These are phyloP conservation scores for Apamea epomidion DNA, from an alignment of 2,888 invertebrate species.

Conservation along the genomic window DNA sequence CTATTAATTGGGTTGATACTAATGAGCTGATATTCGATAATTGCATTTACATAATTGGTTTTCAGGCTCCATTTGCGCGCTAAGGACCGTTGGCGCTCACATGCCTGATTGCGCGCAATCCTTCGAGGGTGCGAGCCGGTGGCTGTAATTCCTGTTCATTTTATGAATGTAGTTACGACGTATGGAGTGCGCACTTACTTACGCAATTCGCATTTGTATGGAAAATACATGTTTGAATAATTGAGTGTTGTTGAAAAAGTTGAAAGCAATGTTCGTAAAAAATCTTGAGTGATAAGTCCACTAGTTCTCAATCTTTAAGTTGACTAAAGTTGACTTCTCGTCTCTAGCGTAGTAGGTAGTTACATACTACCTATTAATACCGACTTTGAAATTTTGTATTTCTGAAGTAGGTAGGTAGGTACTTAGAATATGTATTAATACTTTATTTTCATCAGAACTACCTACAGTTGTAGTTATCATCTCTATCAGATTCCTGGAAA, in stretches of 20 bases:
- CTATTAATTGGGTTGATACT: slow-evolving; percentile 43
- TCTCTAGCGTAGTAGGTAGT: neutral
- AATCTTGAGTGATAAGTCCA: too few relatives aligned
- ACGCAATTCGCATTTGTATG: neutral
- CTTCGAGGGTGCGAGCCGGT: neutral
- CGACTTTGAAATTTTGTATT: neutral
- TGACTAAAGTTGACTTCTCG: neutral
- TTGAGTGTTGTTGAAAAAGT: neutral
- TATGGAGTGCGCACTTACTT: neutral
- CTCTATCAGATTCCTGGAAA: neutral
- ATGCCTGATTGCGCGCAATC: slow-evolving; percentile 24
- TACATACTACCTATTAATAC: neutral
- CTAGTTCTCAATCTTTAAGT: neutral
- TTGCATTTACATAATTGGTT: slow-evolving; percentile 52
- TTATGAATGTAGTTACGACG: neutral
- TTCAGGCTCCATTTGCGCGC: slow-evolving; percentile 42
- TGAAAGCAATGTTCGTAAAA: too few relatives aligned
- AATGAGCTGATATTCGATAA: slow-evolving; percentile 50
- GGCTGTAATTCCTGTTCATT: neutral
- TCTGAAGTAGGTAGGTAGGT: neutral
- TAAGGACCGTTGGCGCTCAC: slow-evolving; percentile 31
- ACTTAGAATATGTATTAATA: neutral
- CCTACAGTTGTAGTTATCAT: neutral
- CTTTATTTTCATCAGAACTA: neutral
- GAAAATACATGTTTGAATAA: neutral